These are phyloP conservation scores for Saxidomus purpurata DNA, from an alignment of 1,140 invertebrate genomes.

Conservation along the genomic window DNA sequence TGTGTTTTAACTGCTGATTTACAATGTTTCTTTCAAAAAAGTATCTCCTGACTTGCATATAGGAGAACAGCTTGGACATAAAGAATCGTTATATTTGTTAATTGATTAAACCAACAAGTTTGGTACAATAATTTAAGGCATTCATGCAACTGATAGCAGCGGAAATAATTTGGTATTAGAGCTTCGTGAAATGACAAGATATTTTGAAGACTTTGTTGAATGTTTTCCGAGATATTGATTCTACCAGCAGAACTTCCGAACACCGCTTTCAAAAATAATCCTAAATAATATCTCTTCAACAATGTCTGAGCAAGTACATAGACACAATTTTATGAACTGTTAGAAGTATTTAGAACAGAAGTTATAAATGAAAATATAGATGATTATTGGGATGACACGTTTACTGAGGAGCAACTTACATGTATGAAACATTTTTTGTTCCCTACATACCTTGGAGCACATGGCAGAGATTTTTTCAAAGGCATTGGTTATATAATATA, in stretches of 20 bases:
- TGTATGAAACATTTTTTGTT: no score
- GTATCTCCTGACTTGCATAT: background rate
- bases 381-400: no score
- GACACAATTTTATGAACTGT: background rate
- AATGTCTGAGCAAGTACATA: background rate
- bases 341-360: background rate
- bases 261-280: background rate
- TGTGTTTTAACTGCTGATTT: background rate
- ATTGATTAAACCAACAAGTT: background rate
- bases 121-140: background rate
- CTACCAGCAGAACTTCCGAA: background rate
- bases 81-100: background rate
- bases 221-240: background rate
- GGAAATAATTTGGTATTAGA: background rate
- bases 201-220: background rate
- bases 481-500: no score
- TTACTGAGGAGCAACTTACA: no score
- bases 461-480: no score
- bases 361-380: no score
- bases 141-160: background rate
- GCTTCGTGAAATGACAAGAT: background rate
- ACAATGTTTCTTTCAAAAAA: conserved; percentile 16
- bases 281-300: background rate
- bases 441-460: no score
- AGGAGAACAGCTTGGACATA: background rate